Evolutionary conservation across 2,888 invertebrate genomes (phyloP), one percentile per base, ranked within the genome.

Genomic region (Tanypteryx hageni): DNA sequence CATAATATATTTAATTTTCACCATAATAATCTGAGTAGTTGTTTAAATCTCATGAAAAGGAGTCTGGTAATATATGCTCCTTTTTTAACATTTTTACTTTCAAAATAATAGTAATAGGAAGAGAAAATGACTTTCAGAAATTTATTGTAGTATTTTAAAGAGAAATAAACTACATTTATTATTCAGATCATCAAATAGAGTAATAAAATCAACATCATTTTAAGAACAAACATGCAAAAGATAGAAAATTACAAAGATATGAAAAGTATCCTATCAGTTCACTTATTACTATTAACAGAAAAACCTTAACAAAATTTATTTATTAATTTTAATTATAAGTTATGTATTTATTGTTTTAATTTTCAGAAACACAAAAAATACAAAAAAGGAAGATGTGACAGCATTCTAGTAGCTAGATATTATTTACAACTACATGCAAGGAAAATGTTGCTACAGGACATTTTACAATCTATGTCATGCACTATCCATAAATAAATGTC

Each of bases 211-310:
- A 27, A 22, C 13, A 13, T 76, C 2, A 27, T 76, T 4, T 76
- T 76, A 27, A 89, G 44, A 89, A 7, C n/a, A 61, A 61, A 89
- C 89, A 89, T 89, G 89, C 89, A 89, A n/a, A 27, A n/a, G 68
- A 89, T 44, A 3, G 27, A 7, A 61, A 76, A 68, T 22, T 68
- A n/a, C 7, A n/a, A 13, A 27, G 22, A 10, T 27, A 76, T 76
- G 27, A 76, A 10, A 76, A 11, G 22, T 13, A 76, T 1, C 44
- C 5, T 44, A 44, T 76, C 10, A 22, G 27, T 76, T 76, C 22
- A 76, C 13, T 13, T 7, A 76, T 9, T 68, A 68, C 4, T 76
- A 76, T 44, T 3, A 44, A 3, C 44, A 31, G 56, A 56, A 56
- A 83, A 57, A 56, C 56, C 44, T 83, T 18, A 83, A 83, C 83